phyloP scores from a whole-genome alignment of 64 coral and sea anemone species.

The Montipora capricornis region DNA sequence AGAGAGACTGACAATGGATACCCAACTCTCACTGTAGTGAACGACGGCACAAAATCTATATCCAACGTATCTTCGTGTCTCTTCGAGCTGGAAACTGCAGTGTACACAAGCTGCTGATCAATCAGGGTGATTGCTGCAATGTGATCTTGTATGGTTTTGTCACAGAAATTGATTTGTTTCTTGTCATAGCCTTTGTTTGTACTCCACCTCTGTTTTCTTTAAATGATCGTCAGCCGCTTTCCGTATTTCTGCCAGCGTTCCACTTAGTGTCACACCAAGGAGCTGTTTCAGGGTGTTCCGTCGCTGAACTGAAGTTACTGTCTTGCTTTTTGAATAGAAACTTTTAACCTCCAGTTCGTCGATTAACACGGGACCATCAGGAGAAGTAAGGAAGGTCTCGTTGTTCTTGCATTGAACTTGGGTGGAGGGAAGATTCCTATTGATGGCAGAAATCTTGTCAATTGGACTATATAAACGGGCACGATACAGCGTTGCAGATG shows the following conservation, averaged over 20 bases:
- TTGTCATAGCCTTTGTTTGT: not conserved
- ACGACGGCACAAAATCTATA: not conserved
- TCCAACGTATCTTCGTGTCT: not conserved
- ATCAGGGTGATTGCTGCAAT: slow-evolving; percentile 19
- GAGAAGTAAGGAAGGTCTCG: not conserved
- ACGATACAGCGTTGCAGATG: slow-evolving; percentile 1
- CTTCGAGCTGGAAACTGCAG: not conserved
- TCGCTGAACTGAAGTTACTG: not conserved
- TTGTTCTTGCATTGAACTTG: not conserved
- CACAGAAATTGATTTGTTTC: not conserved
- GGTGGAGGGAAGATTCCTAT: slow-evolving; percentile 6
- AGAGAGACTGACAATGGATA: not conserved
- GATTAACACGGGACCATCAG: slow-evolving; percentile 11
- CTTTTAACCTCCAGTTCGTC: slow-evolving; percentile 26
- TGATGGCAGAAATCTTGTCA: slow-evolving; percentile 51
- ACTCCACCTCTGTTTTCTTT: slow-evolving; percentile 9
- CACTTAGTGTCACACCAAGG: slow-evolving; percentile 8
- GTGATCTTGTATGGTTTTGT: slow-evolving; percentile 33
- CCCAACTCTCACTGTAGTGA: not conserved
- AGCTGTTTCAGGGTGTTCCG: slow-evolving; percentile 7
- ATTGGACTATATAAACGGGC: slow-evolving; percentile 56
- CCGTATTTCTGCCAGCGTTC: not conserved
- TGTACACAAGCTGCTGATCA: not conserved
- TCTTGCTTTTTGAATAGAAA: not conserved
- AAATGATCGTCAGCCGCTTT: not conserved